A percentile compares a stretch with the other conserved stretches of the same genome.
Conservation (phyloP, 2,888 invertebrate genomes). For the Luffia ferchaultella region DNA sequence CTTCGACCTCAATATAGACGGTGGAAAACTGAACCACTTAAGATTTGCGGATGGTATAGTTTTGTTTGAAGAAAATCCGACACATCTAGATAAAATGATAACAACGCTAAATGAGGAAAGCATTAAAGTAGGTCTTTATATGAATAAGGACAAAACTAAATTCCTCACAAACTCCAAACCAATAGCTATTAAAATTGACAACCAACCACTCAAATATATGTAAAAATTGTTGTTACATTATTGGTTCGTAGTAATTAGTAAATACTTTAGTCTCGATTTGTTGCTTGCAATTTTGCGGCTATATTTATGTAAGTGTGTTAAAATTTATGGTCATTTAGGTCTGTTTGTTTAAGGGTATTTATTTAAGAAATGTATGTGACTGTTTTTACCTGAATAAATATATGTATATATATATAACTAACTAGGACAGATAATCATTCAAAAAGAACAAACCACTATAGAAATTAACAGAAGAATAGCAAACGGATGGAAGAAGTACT, state of each 20-base stretch:
- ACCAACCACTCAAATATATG: neutral
- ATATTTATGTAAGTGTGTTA: too few relatives aligned
- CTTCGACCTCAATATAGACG: neutral
- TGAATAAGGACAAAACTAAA: constrained; percentile 1
- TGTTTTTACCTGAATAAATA: too few relatives aligned
- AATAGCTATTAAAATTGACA: neutral
- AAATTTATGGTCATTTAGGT: too few relatives aligned
- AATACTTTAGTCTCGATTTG: too few relatives aligned
- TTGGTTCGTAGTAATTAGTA: too few relatives aligned
- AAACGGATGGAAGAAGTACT: neutral
- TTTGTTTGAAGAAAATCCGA: constrained; percentile 6
- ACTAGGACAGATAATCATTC: neutral
- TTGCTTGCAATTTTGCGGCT: too few relatives aligned
- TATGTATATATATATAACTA: too few relatives aligned
- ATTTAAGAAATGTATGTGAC: too few relatives aligned
- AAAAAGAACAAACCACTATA: neutral
- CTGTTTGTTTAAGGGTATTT: too few relatives aligned
- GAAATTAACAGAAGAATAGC: neutral
- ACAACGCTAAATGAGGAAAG: neutral
- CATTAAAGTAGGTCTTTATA: constrained; percentile 1
- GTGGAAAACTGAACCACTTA: neutral
- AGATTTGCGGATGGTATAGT: constrained; percentile 4
- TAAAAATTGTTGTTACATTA: too few relatives aligned
- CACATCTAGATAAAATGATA: constrained; percentile 4
- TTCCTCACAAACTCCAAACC: constrained; percentile 1